Evolutionary conservation across 2,888 invertebrate genomes (phyloP).

Genomic region (Cantharis rufa): DNA sequence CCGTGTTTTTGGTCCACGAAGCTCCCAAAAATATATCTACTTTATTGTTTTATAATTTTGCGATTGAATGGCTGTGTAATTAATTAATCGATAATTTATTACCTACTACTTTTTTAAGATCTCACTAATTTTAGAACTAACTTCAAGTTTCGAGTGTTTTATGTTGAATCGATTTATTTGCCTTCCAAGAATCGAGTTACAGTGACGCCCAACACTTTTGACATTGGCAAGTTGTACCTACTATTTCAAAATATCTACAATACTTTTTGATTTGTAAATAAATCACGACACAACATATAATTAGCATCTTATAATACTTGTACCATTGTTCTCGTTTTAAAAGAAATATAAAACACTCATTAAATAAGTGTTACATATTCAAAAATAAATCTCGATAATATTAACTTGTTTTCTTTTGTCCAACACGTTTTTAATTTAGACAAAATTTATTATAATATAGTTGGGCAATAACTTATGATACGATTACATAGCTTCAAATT

Average conservation of each 20-base stretch:
- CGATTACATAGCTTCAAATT: too few species aligned
- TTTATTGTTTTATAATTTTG: neutral
- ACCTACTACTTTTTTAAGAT: neutral
- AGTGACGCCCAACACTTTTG: neutral
- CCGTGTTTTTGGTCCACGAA: neutral
- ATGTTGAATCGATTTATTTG: neutral
- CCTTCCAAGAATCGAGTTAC: neutral
- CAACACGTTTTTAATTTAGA: neutral
- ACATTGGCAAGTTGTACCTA: neutral
- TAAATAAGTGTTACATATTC: conserved; percentile 16
- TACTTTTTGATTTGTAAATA: conserved; percentile 25
- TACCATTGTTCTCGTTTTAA: conserved; percentile 23
- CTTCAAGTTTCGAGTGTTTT: neutral
- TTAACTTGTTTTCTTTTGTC: neutral
- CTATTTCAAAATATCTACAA: neutral
- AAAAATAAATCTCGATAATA: neutral
- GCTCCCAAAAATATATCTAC: neutral
- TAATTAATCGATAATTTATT: neutral
- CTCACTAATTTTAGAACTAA: neutral
- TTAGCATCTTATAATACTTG: conserved; percentile 27
- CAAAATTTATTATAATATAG: neutral
- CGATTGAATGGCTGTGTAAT: neutral
- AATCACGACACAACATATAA: conserved; percentile 20
- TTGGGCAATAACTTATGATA: too few species aligned
- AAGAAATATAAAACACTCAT: conserved; percentile 18